phyloP scores from a whole-genome alignment of 2,113 vertebrate species.

The Noturus placidus region DNA sequence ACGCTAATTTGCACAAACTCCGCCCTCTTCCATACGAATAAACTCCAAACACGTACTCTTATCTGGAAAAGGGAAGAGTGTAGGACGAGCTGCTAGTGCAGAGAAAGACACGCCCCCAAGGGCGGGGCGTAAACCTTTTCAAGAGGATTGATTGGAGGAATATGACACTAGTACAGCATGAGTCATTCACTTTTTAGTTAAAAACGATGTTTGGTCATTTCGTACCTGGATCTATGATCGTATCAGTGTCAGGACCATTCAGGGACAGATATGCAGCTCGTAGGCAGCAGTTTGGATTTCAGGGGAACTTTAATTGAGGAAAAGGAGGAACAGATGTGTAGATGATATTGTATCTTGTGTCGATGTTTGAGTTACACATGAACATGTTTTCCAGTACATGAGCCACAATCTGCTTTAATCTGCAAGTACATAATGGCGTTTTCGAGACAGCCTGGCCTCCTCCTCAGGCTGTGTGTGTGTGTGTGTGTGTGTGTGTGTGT shows the following conservation, averaged over 20 bases:
- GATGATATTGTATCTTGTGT: not conserved
- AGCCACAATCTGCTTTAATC: slow-evolving; percentile 4
- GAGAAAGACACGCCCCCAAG: not conserved
- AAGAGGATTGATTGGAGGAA: not conserved
- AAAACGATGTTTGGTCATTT: not conserved
- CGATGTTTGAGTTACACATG: not conserved
- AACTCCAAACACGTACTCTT: not conserved
- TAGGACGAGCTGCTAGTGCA: not conserved
- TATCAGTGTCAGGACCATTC: not conserved
- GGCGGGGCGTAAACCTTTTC: not conserved
- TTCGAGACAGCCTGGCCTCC: slow-evolving; percentile 20
- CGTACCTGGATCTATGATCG: not conserved
- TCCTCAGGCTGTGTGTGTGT: not conserved
- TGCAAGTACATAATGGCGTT: slow-evolving; percentile 25
- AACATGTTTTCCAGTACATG: not conserved
- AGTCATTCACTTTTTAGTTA: not conserved
- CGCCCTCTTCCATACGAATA: not conserved
- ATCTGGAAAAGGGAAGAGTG: not conserved
- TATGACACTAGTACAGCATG: not conserved
- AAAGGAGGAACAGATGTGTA: not conserved
- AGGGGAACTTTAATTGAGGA: not conserved
- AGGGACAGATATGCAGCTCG: not conserved
- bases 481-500: not conserved
- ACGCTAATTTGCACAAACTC: not conserved
- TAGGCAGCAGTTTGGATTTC: not conserved